A percentile compares a stretch with the other conserved stretches of the same genome.
Conservation (phyloP, 2,888 invertebrate species). For the Caenorhabditis sp. region DNA sequence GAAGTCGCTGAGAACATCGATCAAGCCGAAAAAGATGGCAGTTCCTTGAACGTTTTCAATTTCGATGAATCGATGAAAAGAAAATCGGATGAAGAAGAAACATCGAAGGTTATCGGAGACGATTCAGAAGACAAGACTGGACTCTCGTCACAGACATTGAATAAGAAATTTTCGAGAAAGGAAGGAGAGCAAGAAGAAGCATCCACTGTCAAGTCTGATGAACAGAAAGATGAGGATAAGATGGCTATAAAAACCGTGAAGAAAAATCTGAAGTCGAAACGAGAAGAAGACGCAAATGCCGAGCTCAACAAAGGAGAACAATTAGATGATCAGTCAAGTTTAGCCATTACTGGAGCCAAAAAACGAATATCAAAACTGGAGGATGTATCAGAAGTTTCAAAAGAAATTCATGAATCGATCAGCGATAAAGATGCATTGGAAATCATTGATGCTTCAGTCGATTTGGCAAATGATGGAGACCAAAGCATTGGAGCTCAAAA, state of each 20-base stretch:
- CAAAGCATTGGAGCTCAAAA: constrained; percentile 10
- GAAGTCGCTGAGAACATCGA: constrained; percentile 21
- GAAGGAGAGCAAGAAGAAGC: not conserved
- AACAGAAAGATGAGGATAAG: constrained; percentile 5
- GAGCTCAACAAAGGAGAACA: not conserved
- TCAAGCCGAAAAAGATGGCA: not conserved
- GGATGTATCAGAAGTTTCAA: constrained; percentile 5
- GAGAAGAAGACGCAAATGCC: not conserved
- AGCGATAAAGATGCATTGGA: constrained; percentile 22
- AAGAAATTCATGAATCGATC: constrained; percentile 5
- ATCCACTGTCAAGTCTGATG: not conserved
- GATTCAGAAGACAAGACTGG: constrained; percentile 5
- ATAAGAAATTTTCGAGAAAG: constrained; percentile 25
- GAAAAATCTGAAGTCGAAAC: constrained; percentile 5
- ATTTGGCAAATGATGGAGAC: constrained; percentile 1
- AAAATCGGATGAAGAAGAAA: constrained; percentile 2
- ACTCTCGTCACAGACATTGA: constrained; percentile 13
- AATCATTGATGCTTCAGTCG: constrained; percentile 14
- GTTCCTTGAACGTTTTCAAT: constrained; percentile 8
- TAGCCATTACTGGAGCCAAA: constrained; percentile 3
- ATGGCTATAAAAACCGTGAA: constrained; percentile 7
- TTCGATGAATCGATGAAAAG: constrained; percentile 19
- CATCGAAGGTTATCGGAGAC: constrained; percentile 1
- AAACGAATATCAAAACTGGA: constrained; percentile 9
- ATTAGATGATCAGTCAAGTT: not conserved